A percentile compares a stretch with the other conserved stretches of the same genome.
These are phyloP conservation scores for Melanotaenia maccullochi DNA, from an alignment of 2,797 vertebrate genomes.

Conservation along the genomic window DNA sequence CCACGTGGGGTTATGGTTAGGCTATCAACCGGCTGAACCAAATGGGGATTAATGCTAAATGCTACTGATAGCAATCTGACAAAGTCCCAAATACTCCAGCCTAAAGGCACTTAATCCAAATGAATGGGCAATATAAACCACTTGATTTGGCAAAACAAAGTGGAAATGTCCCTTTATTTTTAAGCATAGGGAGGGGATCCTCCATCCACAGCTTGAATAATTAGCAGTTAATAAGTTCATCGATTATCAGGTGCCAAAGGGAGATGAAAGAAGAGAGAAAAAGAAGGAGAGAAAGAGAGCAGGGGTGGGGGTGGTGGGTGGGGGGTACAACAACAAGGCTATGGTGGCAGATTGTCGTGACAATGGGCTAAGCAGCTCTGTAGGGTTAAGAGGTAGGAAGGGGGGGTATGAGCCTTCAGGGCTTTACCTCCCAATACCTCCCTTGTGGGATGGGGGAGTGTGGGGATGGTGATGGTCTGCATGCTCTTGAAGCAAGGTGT, in stretches of 20 bases:
- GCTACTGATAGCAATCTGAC: constrained; percentile 76
- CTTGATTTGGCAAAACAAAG: constrained; percentile 67
- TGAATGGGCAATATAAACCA: constrained; percentile 71
- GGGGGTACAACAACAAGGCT: constrained; percentile 56
- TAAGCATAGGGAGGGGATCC: constrained; percentile 57
- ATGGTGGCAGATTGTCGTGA: constrained; percentile 94
- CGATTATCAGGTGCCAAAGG: constrained; percentile 90
- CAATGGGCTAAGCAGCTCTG: constrained; percentile 90
- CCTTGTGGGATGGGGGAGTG: constrained; percentile 83
- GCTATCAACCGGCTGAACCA: constrained; percentile 64
- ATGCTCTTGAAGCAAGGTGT: constrained; percentile 78
- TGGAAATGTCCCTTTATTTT: constrained; percentile 48
- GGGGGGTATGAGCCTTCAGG: constrained; percentile 89
- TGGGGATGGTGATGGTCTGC: constrained; percentile 53
- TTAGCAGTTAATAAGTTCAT: constrained; percentile 86
- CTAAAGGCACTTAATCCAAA: constrained; percentile 79
- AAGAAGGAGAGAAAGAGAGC: constrained; percentile 31
- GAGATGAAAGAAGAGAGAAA: constrained; percentile 70
- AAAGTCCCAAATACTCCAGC: constrained; percentile 62
- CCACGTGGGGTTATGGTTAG: constrained; percentile 43
- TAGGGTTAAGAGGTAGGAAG: constrained; percentile 83
- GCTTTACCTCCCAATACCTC: constrained; percentile 94
- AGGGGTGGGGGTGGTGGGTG: neutral
- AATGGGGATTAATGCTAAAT: constrained; percentile 76
- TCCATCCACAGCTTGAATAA: constrained; percentile 89